Percentiles rank a stretch among this genome's conserved stretches.
These are phyloP conservation scores for Hydropotes inermis DNA, from an alignment of 2,113 vertebrate species.

Conservation along the genomic window DNA sequence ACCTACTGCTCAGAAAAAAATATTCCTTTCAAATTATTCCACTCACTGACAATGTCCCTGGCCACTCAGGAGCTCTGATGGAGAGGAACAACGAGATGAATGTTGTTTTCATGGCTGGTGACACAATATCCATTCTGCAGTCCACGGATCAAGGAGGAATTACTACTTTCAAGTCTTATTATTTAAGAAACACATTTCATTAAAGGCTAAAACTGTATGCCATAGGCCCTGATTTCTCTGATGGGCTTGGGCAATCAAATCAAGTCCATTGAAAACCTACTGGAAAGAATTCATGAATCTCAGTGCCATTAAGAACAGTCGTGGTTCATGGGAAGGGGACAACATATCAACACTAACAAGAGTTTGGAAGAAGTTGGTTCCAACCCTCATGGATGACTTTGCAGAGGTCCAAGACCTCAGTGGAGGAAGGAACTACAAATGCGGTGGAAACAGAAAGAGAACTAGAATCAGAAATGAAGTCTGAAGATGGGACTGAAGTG, in stretches of 20 bases:
- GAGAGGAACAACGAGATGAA: background rate
- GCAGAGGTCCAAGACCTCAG: background rate
- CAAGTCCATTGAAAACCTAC: background rate
- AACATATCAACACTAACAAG: background rate
- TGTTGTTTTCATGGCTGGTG: too few species aligned
- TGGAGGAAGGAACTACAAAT: background rate
- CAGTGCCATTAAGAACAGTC: background rate
- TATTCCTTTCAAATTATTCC: background rate
- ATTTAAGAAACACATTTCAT: background rate
- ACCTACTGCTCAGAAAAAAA: background rate
- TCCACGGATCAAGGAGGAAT: background rate
- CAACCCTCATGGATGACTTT: background rate
- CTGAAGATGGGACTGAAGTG: background rate
- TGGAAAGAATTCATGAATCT: background rate
- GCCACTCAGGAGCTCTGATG: background rate
- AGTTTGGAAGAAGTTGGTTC: background rate
- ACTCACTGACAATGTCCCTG: background rate
- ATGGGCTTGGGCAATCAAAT: background rate
- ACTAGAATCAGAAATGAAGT: background rate
- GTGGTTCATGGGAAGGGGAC: rapidly evolving
- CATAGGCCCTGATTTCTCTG: background rate
- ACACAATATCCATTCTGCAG: background rate
- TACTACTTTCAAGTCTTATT: background rate
- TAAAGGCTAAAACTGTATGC: background rate
- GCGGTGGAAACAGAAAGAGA: background rate